These are phyloP conservation scores for Platycheirus albimanus DNA, from an alignment of 2,888 invertebrate species.

Conservation along the genomic window DNA sequence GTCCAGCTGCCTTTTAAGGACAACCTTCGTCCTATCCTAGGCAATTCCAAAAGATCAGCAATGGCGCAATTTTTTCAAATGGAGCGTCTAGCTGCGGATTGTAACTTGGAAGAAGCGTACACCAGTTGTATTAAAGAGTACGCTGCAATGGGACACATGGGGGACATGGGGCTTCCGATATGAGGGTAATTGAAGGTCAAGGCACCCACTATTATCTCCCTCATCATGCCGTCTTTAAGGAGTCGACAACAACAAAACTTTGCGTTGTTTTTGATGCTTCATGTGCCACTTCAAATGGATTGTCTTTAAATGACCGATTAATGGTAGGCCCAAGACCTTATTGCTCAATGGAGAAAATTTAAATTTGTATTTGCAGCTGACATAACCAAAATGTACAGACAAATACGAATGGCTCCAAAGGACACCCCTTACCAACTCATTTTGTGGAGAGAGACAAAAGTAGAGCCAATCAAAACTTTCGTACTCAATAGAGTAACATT, in stretches of 20 bases:
- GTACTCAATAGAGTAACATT: too few species aligned
- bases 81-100: not conserved
- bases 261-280: conserved; percentile 14
- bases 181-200: not conserved
- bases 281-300: not conserved
- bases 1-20: conserved; percentile 28
- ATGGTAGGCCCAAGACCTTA: conserved; percentile 18
- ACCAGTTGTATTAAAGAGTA: not conserved
- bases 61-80: conserved; percentile 28
- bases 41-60: conserved; percentile 20
- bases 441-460: too few species aligned
- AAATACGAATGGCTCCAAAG: too few species aligned
- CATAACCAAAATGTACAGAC: too few species aligned
- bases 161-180: not conserved
- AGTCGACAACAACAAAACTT: conserved; percentile 21
- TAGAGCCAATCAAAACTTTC: too few species aligned
- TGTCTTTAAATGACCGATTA: conserved; percentile 16
- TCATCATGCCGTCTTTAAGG: conserved; percentile 3
- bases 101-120: not conserved
- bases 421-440: too few species aligned
- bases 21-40: not conserved
- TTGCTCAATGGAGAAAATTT: conserved; percentile 3
- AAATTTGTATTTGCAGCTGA: not conserved
- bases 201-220: conserved; percentile 4
- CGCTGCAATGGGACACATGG: not conserved